Evolutionary conservation across 2,888 invertebrate genomes (phyloP).

Genomic region (Lissonota sp.): DNA sequence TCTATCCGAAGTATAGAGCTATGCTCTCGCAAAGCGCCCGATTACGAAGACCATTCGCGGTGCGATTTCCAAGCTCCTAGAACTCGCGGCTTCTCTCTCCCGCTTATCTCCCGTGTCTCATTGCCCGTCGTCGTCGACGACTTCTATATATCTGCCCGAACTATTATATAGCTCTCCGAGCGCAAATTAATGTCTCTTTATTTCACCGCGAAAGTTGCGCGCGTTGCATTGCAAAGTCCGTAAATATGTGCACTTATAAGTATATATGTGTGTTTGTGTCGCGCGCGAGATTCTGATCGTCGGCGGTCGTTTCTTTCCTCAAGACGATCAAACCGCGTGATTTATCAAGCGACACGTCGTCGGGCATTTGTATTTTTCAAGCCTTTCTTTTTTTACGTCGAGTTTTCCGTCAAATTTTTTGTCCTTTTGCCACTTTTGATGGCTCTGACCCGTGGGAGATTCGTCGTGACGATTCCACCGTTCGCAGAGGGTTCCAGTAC

Average conservation of each 20-base stretch:
- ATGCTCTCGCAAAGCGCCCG: conserved; percentile 47
- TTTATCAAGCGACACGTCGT: conserved; percentile 60
- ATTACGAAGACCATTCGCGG: conserved; percentile 63
- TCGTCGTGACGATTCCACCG: too few species aligned
- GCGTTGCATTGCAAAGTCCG: conserved; percentile 41
- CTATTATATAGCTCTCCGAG: conserved; percentile 61
- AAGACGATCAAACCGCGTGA: conserved; percentile 55
- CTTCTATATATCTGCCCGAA: conserved; percentile 76
- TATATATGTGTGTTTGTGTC: conserved; percentile 24
- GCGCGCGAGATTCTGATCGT: conserved; percentile 49
- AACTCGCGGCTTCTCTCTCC: conserved; percentile 73
- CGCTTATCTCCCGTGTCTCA: conserved; percentile 65
- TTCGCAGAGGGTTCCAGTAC: too few species aligned
- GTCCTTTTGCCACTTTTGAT: too few species aligned
- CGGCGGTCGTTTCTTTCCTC: conserved; percentile 37
- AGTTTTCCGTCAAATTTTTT: not conserved
- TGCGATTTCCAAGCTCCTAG: conserved; percentile 50
- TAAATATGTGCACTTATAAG: too few species aligned
- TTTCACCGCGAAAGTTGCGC: conserved; percentile 68
- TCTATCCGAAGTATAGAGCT: conserved; percentile 52
- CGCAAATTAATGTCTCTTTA: conserved; percentile 79
- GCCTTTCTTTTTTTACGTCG: conserved; percentile 1
- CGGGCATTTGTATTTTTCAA: conserved; percentile 16
- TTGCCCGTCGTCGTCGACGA: conserved; percentile 73
- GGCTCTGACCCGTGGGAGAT: too few species aligned